Conservation (phyloP, 2,113 vertebrate genomes). For the Tricholaema leucomelas region DNA sequence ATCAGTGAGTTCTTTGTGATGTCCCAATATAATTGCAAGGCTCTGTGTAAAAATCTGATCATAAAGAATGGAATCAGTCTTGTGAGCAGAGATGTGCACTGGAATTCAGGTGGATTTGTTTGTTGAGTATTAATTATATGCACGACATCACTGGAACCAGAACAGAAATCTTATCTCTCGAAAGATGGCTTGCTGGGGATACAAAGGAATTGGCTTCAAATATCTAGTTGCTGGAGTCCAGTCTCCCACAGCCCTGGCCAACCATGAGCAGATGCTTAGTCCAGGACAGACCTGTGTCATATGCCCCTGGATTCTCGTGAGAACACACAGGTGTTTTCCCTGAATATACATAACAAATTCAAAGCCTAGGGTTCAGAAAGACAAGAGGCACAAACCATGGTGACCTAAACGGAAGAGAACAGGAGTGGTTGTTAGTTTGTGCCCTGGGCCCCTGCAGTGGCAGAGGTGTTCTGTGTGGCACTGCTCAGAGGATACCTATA, state of each 20-base stretch:
- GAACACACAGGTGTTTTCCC: not conserved
- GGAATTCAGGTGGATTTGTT: not conserved
- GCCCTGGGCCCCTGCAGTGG: not conserved
- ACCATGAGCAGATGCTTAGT: accelerated
- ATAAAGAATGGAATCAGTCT: not conserved
- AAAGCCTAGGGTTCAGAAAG: not conserved
- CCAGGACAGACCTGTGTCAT: not conserved
- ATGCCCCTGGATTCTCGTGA: accelerated
- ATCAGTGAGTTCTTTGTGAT: not conserved
- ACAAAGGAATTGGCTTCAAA: not conserved
- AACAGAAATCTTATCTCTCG: not conserved
- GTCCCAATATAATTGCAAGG: not conserved
- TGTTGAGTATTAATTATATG: not conserved
- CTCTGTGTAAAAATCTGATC: not conserved
- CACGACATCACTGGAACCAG: not conserved
- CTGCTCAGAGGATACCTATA: not conserved
- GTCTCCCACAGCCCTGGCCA: not conserved
- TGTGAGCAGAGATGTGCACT: not conserved
- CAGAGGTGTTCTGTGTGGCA: not conserved
- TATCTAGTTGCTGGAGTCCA: not conserved
- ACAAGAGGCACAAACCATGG: not conserved
- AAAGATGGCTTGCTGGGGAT: not conserved
- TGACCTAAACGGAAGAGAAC: not conserved
- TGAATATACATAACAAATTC: not conserved
- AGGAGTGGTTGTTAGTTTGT: not conserved